Evolutionary conservation across 2,113 vertebrate genomes (phyloP), one percentile per base, ranked within the genome.

Genomic region (Myxocyprinus asiaticus): DNA sequence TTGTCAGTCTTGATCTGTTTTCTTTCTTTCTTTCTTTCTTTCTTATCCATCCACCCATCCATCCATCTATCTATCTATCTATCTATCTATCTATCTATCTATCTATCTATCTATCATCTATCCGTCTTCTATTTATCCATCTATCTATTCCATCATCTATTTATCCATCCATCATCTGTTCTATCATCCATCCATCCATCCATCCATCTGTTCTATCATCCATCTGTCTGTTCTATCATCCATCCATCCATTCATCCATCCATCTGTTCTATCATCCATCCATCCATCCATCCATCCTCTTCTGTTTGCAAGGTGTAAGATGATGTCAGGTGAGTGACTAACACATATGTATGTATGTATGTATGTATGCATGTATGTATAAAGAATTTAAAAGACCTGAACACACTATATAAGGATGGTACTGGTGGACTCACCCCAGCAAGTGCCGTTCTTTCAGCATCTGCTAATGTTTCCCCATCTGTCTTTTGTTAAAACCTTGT

Each of bases 401-500:
- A 15, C 68, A 56, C 7, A 53, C 68, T 8, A 44, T 71, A 58
- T 44, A 72, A 61, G 58, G 58, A 42, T 74, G 56, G 45, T 17
- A 63, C 58, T 74, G 45, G 6, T 50, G n/a, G 45, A 61, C 71
- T 58, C 59, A 5, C 15, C 56, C 9, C 43, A 14, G 4, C 62
- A 10, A 11, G 67, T 47, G 11, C 59, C 2, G 12, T 47, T 70
- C 42, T 69, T 43, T 56, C n/a, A 67, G 71, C 76, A 79, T 77
- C 67, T 87, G 79, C 61, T 63, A 79, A 55, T 82, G 85, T 67
- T 87, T 43, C 15, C 59, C 71, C 82, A 83, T 86, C 78, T 85
- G 84, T 67, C 11, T 78, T 76, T 82, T 69, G 59, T 68, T 80
- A 82, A 48, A 83, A 63, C 15, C 42, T 51, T 81, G 51, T 58